A percentile compares a stretch with the other conserved stretches of the same genome.
These are phyloP conservation scores for Drosophila fulvimacula DNA, from an alignment of 2,888 invertebrate species.

Conservation along the genomic window DNA sequence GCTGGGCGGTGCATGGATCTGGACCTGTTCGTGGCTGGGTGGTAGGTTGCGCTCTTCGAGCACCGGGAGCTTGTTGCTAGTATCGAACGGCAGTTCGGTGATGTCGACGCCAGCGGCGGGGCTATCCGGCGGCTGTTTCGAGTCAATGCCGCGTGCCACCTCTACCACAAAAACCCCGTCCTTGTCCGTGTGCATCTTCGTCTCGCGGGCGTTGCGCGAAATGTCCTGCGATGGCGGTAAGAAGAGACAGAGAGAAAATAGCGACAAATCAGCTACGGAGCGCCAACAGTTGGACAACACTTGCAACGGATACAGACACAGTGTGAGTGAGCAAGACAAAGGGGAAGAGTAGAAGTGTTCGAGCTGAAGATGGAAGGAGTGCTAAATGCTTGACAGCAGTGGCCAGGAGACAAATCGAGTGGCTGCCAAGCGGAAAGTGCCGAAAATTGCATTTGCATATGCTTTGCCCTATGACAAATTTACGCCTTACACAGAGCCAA, in stretches of 20 bases:
- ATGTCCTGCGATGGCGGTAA: conserved; percentile 86
- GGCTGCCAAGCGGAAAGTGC: conserved; percentile 72
- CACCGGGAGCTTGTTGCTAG: conserved; percentile 31
- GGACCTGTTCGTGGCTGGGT: conserved; percentile 83
- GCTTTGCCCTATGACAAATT: conserved; percentile 61
- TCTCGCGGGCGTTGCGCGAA: conserved; percentile 89
- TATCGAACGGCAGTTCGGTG: conserved; percentile 83
- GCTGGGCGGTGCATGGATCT: conserved; percentile 84
- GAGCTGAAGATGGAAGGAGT: conserved; percentile 8
- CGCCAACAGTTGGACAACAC: conserved; percentile 22
- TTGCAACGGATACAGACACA: conserved; percentile 11
- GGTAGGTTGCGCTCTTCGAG: conserved; percentile 70
- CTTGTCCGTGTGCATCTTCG: conserved; percentile 90
- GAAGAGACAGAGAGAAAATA: conserved; percentile 1
- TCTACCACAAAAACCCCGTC: conserved; percentile 91
- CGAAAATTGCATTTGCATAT: conserved; percentile 77
- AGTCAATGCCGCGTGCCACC: conserved; percentile 86
- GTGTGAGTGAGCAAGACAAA: not conserved
- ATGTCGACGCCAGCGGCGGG: conserved; percentile 62
- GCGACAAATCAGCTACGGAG: conserved; percentile 20
- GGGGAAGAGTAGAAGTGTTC: conserved; percentile 1
- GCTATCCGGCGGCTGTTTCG: conserved; percentile 83
- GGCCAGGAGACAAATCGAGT: conserved; percentile 58
- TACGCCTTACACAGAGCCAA: conserved; percentile 42
- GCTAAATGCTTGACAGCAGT: conserved; percentile 22